These are phyloP conservation scores for Sphaeridia pumilis DNA, from an alignment of 2,888 invertebrate species.

Conservation along the genomic window DNA sequence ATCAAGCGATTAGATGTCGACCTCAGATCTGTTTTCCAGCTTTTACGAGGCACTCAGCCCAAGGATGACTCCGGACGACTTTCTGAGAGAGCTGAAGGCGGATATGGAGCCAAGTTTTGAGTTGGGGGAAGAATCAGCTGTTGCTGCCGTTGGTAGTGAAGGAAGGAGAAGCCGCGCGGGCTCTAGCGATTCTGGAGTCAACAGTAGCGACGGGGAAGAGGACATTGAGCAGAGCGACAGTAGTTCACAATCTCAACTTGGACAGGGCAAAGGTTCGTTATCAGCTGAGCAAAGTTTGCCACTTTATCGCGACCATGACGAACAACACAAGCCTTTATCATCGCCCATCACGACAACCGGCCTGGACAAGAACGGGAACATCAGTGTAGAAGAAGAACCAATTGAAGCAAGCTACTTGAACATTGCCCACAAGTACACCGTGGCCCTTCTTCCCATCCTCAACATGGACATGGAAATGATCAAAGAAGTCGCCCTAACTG, in stretches of 20 bases:
- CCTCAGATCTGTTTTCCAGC: conserved; percentile 4
- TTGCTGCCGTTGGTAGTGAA: too few species aligned
- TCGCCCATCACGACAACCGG: too few species aligned
- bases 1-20: conserved; percentile 9
- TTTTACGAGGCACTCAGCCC: conserved; percentile 12
- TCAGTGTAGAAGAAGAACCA: too few species aligned
- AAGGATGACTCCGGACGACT: conserved; percentile 5
- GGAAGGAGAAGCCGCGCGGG: not conserved
- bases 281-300: too few species aligned
- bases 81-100: not conserved
- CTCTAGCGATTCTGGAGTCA: not conserved
- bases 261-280: too few species aligned
- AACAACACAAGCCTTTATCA: too few species aligned
- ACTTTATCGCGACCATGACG: too few species aligned
- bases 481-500: conserved; percentile 22
- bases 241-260: too few species aligned
- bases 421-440: too few species aligned
- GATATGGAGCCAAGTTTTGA: conserved; percentile 7
- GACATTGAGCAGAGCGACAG: too few species aligned
- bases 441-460: not conserved
- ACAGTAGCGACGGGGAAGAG: not conserved
- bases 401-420: too few species aligned
- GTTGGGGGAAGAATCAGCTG: not conserved
- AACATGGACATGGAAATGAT: conserved; percentile 24
- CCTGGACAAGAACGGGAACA: too few species aligned